Base-by-base conservation (phyloP, 2,113 vertebrate genomes). In the Limnothrissa miodon region DNA sequence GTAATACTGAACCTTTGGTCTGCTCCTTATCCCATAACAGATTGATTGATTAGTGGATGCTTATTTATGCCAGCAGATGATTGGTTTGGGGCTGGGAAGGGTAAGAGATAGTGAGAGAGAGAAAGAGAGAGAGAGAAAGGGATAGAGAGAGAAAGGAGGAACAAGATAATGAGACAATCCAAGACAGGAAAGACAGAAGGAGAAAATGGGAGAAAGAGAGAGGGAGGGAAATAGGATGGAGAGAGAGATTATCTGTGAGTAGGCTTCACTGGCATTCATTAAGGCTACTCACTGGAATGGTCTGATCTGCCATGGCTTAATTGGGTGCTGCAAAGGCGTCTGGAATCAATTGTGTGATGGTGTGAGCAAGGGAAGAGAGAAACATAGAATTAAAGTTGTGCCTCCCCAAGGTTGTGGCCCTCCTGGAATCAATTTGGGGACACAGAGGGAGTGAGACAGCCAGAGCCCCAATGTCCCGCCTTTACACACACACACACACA, bases 21-120 rank as follows among this genome's bases (percentile, higher is more conserved):
- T 78, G 80, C 48, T 80, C 81, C 51, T 70, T 82, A 82, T 82
- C 39, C 80, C 29, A 80, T 78, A 79, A 82, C 29, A 83, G 84
- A 86, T 79, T 85, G 70, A 87, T 85, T 89, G 85, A 87, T 85
- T 81, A 87, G 56, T 80, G 78, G 56, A 86, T 87, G 82, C 84
- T 85, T 80, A 84, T 85, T 87, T 81, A 25, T 78, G 70, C 79
- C 74, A 56, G 46, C 59, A 82, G 15, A 48, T 82, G 78, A 83
- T 87, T 87, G 70, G 82, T 87, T 78, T 74, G 42, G 51, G 79
- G 66, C 42, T 45, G 66, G 48, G 81, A 29, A 62, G n/a, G 7
- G 29, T 29, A 29, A 17, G 13, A 13, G 59, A 13, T 5, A 39
- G 62, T 19, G 78, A 83, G 25, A 70, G 29, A 70, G 29, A 74